Conservation (phyloP, 2,113 vertebrate species). For the Poeciliopsis prolifica region DNA sequence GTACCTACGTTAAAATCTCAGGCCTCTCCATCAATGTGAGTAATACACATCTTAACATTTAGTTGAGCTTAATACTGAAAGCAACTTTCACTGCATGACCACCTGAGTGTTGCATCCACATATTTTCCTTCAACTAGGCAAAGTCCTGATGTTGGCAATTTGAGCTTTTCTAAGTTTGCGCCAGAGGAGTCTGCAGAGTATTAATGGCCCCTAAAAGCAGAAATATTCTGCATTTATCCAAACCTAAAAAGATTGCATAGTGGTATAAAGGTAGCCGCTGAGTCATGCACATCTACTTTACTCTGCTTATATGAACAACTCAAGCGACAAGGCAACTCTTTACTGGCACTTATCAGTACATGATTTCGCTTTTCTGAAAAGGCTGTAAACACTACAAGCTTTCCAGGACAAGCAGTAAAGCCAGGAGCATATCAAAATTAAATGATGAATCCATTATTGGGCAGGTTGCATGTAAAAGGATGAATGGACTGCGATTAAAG, state of each 20-base stretch:
- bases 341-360: constrained; percentile 12
- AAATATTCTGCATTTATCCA: constrained; percentile 7
- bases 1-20: no score
- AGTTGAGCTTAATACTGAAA: no score
- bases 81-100: not conserved
- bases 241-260: constrained; percentile 5
- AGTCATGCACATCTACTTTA: constrained; percentile 30
- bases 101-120: not conserved
- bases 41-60: no score
- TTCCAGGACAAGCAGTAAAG: constrained; percentile 39
- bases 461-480: constrained; percentile 45
- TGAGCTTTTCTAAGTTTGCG: constrained; percentile 7
- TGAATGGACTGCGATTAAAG: constrained; percentile 57
- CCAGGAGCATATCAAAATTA: constrained; percentile 48
- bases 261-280: constrained; percentile 20
- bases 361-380: constrained; percentile 29
- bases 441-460: constrained; percentile 65
- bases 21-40: no score
- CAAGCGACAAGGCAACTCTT: constrained; percentile 20
- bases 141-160: not conserved
- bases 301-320: constrained; percentile 19
- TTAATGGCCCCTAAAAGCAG: constrained; percentile 12
- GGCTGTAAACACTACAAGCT: constrained; percentile 21
- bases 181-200: constrained; percentile 6
- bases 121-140: not conserved